Conservation (phyloP, 1,140 invertebrate genomes). For the Lasioglossum albipes region DNA sequence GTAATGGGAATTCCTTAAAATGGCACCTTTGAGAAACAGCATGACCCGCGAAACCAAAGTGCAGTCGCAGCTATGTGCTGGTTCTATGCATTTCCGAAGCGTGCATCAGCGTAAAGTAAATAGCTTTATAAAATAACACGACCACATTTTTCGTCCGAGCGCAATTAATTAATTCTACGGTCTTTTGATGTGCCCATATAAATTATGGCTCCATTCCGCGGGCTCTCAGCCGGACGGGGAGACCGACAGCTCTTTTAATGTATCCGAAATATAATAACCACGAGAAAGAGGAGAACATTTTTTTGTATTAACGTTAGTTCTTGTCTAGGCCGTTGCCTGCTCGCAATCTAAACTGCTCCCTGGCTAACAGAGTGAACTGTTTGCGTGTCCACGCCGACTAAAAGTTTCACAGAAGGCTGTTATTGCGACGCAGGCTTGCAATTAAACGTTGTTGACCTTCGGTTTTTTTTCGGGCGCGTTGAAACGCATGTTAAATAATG, state of each 20-base stretch:
- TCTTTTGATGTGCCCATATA: conserved; percentile 53
- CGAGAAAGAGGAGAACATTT: neutral
- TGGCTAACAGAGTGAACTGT: neutral
- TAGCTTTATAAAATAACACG: conserved; percentile 16
- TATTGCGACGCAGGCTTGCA: neutral
- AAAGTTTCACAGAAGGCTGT: neutral
- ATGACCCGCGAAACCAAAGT: neutral
- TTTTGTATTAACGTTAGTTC: conserved; percentile 27
- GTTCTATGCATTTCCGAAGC: neutral
- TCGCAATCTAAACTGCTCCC: neutral
- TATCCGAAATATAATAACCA: conserved; percentile 26
- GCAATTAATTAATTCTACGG: conserved; percentile 49
- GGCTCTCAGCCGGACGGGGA: conserved; percentile 26
- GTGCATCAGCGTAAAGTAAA: conserved; percentile 9
- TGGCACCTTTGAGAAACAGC: neutral
- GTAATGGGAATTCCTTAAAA: neutral
- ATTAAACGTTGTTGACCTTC: neutral
- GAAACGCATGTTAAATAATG: neutral
- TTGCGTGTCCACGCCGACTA: neutral
- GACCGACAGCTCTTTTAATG: conserved; percentile 40
- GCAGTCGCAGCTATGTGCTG: neutral
- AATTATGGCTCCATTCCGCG: conserved; percentile 40
- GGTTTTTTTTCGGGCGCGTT: neutral
- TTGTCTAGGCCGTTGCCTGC: conserved; percentile 31
- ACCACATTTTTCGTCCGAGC: conserved; percentile 4